Evolutionary conservation across 2,888 invertebrate species (phyloP).

Genomic region (Agrypnus murinus): DNA sequence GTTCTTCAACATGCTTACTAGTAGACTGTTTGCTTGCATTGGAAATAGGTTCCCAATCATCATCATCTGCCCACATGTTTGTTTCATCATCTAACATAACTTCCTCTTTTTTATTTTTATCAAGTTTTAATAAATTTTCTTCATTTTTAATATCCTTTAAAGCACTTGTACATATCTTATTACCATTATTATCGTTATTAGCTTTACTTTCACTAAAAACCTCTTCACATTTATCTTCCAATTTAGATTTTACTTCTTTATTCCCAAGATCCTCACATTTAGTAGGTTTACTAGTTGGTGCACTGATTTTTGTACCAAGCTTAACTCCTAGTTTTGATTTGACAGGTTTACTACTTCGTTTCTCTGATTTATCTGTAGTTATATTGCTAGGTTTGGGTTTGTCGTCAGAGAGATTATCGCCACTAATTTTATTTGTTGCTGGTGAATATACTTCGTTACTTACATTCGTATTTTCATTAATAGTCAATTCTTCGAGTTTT

Average conservation of each 20-base stretch:
- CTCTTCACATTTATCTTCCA: background rate
- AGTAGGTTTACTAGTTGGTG: background rate
- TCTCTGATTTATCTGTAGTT: background rate
- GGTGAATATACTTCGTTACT: background rate
- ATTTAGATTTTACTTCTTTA: background rate
- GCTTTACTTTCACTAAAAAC: conserved; percentile 44
- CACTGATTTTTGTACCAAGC: conserved; percentile 2
- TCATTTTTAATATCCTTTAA: conserved; percentile 37
- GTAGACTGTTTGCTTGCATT: background rate
- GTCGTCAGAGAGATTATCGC: background rate
- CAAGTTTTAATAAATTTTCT: conserved; percentile 11
- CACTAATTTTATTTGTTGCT: background rate
- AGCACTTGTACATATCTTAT: conserved; percentile 34
- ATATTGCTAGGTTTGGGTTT: background rate
- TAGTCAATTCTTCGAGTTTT: conserved; percentile 11
- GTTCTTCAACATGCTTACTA: background rate
- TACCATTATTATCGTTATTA: conserved; percentile 43
- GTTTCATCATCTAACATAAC: conserved; percentile 55
- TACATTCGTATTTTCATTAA: background rate
- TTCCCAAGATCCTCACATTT: background rate
- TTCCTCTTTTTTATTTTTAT: conserved; percentile 23
- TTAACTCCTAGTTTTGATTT: conserved; percentile 3
- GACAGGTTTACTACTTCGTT: background rate
- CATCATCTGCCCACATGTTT: conserved; percentile 70
- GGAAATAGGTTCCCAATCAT: conserved; percentile 62